These are phyloP conservation scores for Neodon shergylaensis DNA, from an alignment of 2,113 vertebrate species.

Conservation along the genomic window DNA sequence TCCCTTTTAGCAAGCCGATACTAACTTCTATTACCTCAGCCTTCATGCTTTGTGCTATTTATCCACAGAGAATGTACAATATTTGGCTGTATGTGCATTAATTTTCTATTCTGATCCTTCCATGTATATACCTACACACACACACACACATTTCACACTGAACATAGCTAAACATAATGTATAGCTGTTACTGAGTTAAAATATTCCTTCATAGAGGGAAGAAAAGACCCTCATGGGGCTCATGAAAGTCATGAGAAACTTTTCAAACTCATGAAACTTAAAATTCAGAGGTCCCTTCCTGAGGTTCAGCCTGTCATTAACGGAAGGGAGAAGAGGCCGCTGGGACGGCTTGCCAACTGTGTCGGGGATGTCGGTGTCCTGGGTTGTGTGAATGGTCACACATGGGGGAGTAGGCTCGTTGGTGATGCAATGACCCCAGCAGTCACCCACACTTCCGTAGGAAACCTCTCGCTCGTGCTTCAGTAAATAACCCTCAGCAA, in stretches of 20 bases:
- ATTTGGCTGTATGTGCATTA: background rate
- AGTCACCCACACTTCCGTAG: background rate
- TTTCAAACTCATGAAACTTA: background rate
- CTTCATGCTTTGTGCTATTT: background rate
- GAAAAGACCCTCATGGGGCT: background rate
- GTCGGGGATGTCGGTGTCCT: background rate
- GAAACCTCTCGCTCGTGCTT: background rate
- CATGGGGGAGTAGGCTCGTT: background rate
- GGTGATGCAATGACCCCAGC: background rate
- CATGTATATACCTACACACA: no score
- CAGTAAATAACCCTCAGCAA: background rate
- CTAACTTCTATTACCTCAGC: background rate
- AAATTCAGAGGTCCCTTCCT: background rate
- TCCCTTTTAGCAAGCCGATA: background rate
- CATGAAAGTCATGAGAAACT: background rate
- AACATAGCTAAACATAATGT: background rate
- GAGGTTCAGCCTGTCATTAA: background rate
- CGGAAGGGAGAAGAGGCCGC: background rate
- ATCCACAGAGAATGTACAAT: background rate
- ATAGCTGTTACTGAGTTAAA: background rate
- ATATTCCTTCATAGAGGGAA: background rate
- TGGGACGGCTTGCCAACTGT: background rate
- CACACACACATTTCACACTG: no score
- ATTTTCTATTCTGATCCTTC: background rate
- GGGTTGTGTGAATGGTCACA: background rate